phyloP scores from a whole-genome alignment of 2,113 vertebrate genomes.

The Alouatta palliata region DNA sequence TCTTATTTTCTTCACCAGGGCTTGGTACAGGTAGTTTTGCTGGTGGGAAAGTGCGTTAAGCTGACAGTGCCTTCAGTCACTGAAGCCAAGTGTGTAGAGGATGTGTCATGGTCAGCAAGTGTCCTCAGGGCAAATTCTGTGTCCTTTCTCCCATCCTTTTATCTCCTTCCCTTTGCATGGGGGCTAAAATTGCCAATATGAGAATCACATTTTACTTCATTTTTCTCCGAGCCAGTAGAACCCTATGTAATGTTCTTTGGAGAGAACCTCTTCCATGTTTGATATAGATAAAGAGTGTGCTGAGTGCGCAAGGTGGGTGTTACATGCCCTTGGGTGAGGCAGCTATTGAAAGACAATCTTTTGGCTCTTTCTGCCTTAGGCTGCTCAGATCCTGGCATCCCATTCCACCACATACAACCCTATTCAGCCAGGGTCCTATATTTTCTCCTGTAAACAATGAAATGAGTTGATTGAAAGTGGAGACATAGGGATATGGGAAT shows the following conservation, averaged over 20 bases:
- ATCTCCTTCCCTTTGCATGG: background rate
- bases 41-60: background rate
- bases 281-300: background rate
- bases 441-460: background rate
- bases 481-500: background rate
- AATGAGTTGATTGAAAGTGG: background rate
- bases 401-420: background rate
- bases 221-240: background rate
- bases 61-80: background rate
- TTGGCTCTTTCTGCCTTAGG: background rate
- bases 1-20: background rate
- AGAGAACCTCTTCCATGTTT: background rate
- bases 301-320: background rate
- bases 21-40: background rate
- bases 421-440: accelerated
- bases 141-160: background rate
- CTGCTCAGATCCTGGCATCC: too few species aligned
- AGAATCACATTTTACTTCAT: background rate
- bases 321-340: accelerated
- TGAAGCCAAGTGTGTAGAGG: background rate
- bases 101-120: background rate
- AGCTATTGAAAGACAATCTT: background rate
- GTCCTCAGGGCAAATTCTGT: background rate
- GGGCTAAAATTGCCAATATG: background rate
- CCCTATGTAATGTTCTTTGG: background rate